These are phyloP conservation scores for Colius striatus DNA, from an alignment of 2,113 vertebrate genomes.

Conservation along the genomic window DNA sequence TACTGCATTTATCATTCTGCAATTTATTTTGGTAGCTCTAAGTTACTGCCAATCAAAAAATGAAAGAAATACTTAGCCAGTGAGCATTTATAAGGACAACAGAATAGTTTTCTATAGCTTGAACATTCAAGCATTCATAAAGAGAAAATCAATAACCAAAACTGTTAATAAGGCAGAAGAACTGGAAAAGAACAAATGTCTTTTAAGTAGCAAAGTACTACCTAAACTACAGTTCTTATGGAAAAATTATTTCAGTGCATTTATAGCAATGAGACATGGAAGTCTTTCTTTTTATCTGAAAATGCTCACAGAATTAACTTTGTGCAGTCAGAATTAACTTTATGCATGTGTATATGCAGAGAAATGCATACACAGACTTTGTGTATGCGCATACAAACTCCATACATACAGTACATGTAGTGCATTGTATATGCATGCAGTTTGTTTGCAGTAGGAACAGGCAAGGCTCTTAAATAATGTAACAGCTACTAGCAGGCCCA, in stretches of 20 bases:
- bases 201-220: neutral
- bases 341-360: neutral
- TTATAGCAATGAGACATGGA: neutral
- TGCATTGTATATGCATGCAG: neutral
- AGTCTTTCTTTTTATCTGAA: neutral
- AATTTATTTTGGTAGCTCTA: neutral
- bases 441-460: neutral
- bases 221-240: neutral
- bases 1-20: neutral
- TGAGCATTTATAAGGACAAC: neutral
- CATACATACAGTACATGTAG: neutral
- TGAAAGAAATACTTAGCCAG: neutral
- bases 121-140: too few relatives aligned
- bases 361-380: neutral
- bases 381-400: neutral
- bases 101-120: neutral
- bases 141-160: neutral
- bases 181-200: neutral
- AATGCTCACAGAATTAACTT: neutral
- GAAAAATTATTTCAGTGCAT: neutral
- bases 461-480: slow-evolving; percentile 24
- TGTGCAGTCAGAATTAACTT: too few relatives aligned
- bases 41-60: neutral
- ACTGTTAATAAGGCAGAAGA: neutral
- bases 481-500: slow-evolving; percentile 22